Evolutionary conservation across 2,888 invertebrate genomes (phyloP).

Genomic region (Ormyrus pomaceus): DNA sequence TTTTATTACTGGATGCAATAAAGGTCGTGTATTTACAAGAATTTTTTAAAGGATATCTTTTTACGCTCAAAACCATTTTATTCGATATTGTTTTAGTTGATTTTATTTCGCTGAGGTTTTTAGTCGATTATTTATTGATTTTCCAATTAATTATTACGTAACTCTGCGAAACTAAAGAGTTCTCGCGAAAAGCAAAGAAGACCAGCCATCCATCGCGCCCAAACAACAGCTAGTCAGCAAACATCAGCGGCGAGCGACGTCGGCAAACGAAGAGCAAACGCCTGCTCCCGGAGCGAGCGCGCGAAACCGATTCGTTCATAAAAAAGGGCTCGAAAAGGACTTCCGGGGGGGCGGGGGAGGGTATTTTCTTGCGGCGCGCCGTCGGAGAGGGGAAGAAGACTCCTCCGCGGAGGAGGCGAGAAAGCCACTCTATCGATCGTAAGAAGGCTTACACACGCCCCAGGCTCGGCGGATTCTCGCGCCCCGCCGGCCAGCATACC

Average conservation of each 20-base stretch:
- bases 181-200: no score
- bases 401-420: background rate
- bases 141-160: no score
- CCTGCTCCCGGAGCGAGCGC: background rate
- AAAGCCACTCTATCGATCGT: constrained; percentile 41
- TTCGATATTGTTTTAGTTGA: no score
- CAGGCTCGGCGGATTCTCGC: constrained; percentile 20
- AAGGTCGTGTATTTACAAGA: no score
- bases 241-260: constrained; percentile 6
- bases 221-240: background rate
- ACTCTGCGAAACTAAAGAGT: no score
- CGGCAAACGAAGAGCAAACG: constrained; percentile 29
- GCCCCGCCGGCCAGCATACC: background rate
- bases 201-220: no score
- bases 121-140: no score
- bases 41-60: no score
- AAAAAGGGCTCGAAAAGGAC: background rate
- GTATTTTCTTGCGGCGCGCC: background rate
- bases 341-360: background rate
- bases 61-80: no score
- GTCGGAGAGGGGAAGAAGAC: background rate
- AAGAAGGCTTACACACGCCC: constrained; percentile 16
- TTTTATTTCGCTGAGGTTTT: no score
- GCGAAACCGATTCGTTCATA: constrained; percentile 2
- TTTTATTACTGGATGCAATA: no score